Evolutionary conservation across 2,888 invertebrate genomes (phyloP).

Genomic region (Syritta pipiens): DNA sequence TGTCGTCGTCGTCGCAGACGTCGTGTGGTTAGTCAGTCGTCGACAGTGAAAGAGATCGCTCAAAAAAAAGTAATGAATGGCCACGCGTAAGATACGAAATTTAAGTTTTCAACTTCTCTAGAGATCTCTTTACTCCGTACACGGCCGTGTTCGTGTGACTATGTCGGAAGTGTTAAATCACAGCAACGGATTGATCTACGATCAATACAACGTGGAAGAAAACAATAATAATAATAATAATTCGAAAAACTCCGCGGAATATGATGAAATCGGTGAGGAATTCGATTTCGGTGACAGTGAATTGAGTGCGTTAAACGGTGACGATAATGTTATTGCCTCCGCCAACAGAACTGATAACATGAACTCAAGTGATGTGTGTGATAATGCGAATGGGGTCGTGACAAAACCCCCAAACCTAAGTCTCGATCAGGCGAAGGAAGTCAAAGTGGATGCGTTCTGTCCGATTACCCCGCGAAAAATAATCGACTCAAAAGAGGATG

Average conservation of each 20-base stretch:
- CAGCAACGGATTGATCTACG: conserved; percentile 57
- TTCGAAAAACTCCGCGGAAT: conserved; percentile 54
- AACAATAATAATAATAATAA: conserved; percentile 47
- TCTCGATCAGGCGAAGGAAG: conserved; percentile 33
- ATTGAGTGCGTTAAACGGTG: conserved; percentile 71
- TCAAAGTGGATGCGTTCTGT: conserved; percentile 58
- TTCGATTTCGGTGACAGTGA: conserved; percentile 76
- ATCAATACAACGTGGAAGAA: conserved; percentile 10
- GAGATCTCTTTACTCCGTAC: conserved; percentile 22
- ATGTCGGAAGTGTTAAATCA: conserved; percentile 64
- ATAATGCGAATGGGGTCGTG: conserved; percentile 24
- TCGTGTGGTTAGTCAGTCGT: conserved; percentile 64
- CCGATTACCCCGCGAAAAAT: conserved; percentile 70
- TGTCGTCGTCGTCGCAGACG: conserved; percentile 43
- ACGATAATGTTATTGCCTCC: conserved; percentile 45
- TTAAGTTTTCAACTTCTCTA: conserved; percentile 32
- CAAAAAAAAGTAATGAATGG: conserved; percentile 61
- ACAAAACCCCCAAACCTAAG: conserved; percentile 34
- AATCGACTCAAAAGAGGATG: conserved; percentile 63
- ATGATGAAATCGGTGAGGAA: conserved; percentile 75
- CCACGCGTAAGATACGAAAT: conserved; percentile 47
- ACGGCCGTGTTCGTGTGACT: conserved; percentile 12
- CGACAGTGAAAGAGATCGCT: conserved; percentile 55
- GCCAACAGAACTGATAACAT: conserved; percentile 17
- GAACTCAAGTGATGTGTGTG: conserved; percentile 35